Base-by-base conservation (phyloP, 2,797 vertebrate genomes). In the Molossus alvarezi region DNA sequence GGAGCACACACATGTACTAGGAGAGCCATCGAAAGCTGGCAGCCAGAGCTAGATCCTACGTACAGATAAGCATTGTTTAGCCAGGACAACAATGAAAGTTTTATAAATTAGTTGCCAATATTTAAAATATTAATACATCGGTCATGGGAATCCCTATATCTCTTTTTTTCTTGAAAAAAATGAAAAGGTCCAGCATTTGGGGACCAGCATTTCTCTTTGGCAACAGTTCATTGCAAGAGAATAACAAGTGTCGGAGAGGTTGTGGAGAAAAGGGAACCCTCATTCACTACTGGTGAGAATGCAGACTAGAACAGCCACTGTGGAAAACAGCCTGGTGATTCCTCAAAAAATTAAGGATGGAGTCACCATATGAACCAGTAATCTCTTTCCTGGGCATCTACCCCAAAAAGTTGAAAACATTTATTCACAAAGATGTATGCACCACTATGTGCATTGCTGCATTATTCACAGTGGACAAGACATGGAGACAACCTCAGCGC, bases 161-260 rank as follows among this genome's bases (percentile, higher is more conserved):
- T 55, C 21, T 77, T 21, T 64, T 89, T 81, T 91, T 25, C 41
- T 65, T 69, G 11, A 45, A 80, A 88, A 75, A 88, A 75, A 77
- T 8, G 17, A 37, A n/a, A 95, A 75, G 37, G 17, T 37, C 11
- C 69, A 45, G 67, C 29, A 67, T 51, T 84, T 41, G 17, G 12
- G 12, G 7, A 2, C 23, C 9, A 11, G 21, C 64, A 41, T 48
- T 84, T 5, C 27, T 87, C 51, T 37, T 48, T 8, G 25, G 11
- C 21, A 71, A 13, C 18, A 18, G 41, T 58, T 55, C 27, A 33
- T 11, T 5, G 1, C 25, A 72, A 55, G 18, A 91, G 20, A 64
- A 69, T 69, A 18, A 4, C 17, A 69, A 33, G n/a, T 69, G 17
- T 37, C 37, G 65, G 65, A 67, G 65, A 67, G 29, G 65, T 18